Base-by-base conservation (phyloP, 2,888 invertebrate genomes). In the Rhyacophila evoluta region DNA sequence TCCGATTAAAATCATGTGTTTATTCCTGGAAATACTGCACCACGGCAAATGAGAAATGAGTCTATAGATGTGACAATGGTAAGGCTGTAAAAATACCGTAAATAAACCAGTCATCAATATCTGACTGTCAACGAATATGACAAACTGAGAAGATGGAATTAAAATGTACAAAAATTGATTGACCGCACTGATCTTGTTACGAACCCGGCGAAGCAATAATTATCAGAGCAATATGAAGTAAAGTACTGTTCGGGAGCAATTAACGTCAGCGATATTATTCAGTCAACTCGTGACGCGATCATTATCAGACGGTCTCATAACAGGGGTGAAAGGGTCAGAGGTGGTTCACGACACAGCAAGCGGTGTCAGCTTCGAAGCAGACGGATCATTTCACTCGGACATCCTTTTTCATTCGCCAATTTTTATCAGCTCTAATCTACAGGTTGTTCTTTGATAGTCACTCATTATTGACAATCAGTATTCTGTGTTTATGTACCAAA, bases 341-440 rank as follows among this genome's bases (percentile, higher is more conserved):
- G 76, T 75, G 76, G 71, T 33, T 74, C 76, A 79, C 78, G 76
- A 80, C 73, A 70, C 72, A 72, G 68, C 73, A 75, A 75, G 74
- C 69, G 77, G 80, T 78, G 80, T 78, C 78, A 77, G 76, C 41
- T 72, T 29, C 25, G 72, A 68, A 72, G 67, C 28, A 33, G 27
- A 29, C 39, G 27, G 39, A 37, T 69, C 74, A 68, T 78, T 70
- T 78, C 74, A 15, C 25, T 41, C 70, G 74, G 78, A 78, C 74
- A 69, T 69, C 33, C 33, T 33, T 29, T 74, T 78, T 78, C 39
- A 39, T 70, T 70, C 28, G 37, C 8, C 15, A 55, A 12, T 55
- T 25, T 25, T 55, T 55, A 55, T 55, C 55, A 6, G 55, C 25
- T 19, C 25, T 2, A 19, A 55, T 55, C 55, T 55, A 55, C 55